phyloP scores from a whole-genome alignment of 2,888 invertebrate species.

The Drosophila fulvimacula region DNA sequence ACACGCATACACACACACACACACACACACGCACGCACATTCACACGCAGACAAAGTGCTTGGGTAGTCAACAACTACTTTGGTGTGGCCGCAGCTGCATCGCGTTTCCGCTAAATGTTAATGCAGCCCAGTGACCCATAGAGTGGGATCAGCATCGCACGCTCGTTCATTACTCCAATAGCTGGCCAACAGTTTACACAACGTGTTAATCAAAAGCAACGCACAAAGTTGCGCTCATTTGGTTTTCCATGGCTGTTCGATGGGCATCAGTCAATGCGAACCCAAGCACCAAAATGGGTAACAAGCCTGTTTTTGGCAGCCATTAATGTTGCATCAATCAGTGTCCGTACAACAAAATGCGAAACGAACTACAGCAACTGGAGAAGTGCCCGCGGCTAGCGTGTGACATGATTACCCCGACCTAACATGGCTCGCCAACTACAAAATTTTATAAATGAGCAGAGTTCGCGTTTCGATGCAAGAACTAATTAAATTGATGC shows the following conservation, averaged over 20 bases:
- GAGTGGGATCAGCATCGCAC: slow-evolving; percentile 15
- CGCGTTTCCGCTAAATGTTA: slow-evolving; percentile 57
- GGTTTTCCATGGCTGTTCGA: slow-evolving; percentile 43
- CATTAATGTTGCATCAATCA: slow-evolving; percentile 68
- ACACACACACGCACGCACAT: slow-evolving; percentile 1
- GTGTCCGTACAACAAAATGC: slow-evolving; percentile 41
- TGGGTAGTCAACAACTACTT: slow-evolving; percentile 50
- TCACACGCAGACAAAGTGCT: slow-evolving; percentile 21
- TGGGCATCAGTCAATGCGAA: slow-evolving; percentile 25
- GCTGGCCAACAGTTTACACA: slow-evolving; percentile 37
- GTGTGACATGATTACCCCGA: slow-evolving; percentile 47
- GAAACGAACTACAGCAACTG: slow-evolving; percentile 13
- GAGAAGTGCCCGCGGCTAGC: slow-evolving; percentile 7
- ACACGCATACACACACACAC: slow-evolving; percentile 6
- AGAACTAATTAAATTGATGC: neutral
- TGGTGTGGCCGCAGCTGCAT: slow-evolving; percentile 43
- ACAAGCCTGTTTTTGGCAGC: slow-evolving; percentile 44
- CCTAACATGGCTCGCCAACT: slow-evolving; percentile 11
- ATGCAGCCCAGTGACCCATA: slow-evolving; percentile 46
- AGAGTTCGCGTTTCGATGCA: neutral
- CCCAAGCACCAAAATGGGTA: slow-evolving; percentile 15
- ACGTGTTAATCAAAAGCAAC: slow-evolving; percentile 67
- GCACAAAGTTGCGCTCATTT: slow-evolving; percentile 70
- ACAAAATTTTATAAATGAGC: neutral
- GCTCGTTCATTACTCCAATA: slow-evolving; percentile 29